Evolutionary conservation across 1,140 invertebrate species (phyloP).

Genomic region (Ceratoteleas bidentatus): DNA sequence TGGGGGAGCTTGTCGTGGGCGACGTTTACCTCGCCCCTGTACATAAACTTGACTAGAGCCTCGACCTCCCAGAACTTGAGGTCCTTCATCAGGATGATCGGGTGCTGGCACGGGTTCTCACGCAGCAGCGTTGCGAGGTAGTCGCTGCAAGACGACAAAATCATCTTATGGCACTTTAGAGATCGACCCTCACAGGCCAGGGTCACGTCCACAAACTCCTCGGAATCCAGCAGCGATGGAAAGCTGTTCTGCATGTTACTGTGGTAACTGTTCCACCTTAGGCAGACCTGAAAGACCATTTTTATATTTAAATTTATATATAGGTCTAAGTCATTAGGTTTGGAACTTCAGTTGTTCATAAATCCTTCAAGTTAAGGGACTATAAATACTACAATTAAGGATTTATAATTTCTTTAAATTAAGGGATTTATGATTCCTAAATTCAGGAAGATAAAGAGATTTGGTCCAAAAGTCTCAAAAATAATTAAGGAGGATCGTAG

Average conservation of each 20-base stretch:
- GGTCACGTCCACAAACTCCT: constrained; percentile 95
- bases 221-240: constrained; percentile 86
- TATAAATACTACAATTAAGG: too few relatives aligned
- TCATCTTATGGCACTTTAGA: constrained; percentile 96
- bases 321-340: too few relatives aligned
- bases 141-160: constrained; percentile 94
- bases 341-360: too few relatives aligned
- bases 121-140: constrained; percentile 95
- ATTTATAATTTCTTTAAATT: too few relatives aligned
- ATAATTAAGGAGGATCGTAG: too few relatives aligned
- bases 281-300: constrained; percentile 85
- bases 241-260: constrained; percentile 95
- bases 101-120: constrained; percentile 95
- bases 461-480: too few relatives aligned
- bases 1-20: constrained; percentile 94
- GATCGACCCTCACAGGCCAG: constrained; percentile 94
- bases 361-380: too few relatives aligned
- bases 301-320: too few relatives aligned
- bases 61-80: constrained; percentile 93
- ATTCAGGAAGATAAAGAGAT: too few relatives aligned
- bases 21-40: constrained; percentile 95
- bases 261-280: constrained; percentile 97
- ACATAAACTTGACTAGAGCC: constrained; percentile 96
- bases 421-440: too few relatives aligned
- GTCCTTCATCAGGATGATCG: constrained; percentile 94